Evolutionary conservation across 2,888 invertebrate genomes (phyloP).

Genomic region (Pachymerium ferrugineum): DNA sequence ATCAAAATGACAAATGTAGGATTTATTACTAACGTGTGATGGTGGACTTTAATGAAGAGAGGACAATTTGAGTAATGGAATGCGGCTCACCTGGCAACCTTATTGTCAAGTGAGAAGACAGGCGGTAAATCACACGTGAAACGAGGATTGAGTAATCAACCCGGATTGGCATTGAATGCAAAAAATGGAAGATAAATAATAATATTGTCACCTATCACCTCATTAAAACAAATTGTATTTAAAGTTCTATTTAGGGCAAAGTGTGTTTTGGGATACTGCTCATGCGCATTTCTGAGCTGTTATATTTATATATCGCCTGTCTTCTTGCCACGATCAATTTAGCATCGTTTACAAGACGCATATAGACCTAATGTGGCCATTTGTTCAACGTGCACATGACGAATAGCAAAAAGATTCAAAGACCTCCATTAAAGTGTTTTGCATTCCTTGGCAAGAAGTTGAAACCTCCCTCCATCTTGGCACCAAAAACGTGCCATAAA

Average conservation of each 20-base stretch:
- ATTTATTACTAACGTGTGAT: neutral
- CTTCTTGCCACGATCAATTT: neutral
- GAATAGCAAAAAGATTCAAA: neutral
- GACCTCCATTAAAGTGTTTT: neutral
- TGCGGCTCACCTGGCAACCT: constrained; percentile 11
- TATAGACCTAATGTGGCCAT: neutral
- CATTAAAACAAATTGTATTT: neutral
- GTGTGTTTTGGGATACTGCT: no score
- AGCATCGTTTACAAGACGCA: constrained; percentile 3
- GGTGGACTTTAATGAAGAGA: constrained; percentile 15
- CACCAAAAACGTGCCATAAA: neutral
- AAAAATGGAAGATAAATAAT: neutral
- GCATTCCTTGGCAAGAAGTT: neutral
- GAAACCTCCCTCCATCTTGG: neutral
- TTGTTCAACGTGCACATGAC: neutral
- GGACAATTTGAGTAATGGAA: constrained; percentile 15
- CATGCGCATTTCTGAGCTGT: no score
- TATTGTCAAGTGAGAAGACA: neutral
- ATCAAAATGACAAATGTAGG: neutral
- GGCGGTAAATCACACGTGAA: neutral
- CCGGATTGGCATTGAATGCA: neutral
- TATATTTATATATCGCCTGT: neutral
- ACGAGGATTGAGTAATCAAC: constrained; percentile 14
- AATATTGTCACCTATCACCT: neutral
- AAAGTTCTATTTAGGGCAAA: neutral